Evolutionary conservation across 2,113 vertebrate species (phyloP).

Genomic region (Anas platyrhynchos): DNA sequence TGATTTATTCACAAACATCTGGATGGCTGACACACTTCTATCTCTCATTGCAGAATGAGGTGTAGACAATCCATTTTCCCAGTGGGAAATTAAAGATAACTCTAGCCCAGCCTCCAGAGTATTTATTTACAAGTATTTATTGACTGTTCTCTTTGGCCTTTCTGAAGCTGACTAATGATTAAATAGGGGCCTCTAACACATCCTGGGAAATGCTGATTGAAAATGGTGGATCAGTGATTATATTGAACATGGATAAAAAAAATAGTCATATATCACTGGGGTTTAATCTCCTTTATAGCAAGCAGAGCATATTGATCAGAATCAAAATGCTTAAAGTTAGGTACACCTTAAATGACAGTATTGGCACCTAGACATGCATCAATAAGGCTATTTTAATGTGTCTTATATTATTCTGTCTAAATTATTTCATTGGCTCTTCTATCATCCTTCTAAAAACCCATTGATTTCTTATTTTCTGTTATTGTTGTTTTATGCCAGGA

Average conservation of each 20-base stretch:
- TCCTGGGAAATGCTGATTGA: constrained; percentile 32
- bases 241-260: constrained; percentile 13
- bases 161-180: background rate
- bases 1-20: background rate
- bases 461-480: background rate
- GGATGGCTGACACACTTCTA: background rate
- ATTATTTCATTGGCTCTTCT: constrained; percentile 44
- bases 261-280: constrained; percentile 20
- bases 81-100: background rate
- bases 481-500: background rate
- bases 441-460: constrained; percentile 30
- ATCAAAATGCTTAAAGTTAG: constrained; percentile 42
- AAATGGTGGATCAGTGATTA: background rate
- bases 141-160: background rate
- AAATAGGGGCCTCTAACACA: background rate
- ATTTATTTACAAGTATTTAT: constrained; percentile 9
- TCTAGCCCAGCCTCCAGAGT: background rate
- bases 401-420: constrained; percentile 25
- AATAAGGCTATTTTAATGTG: constrained; percentile 31
- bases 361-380: constrained; percentile 33
- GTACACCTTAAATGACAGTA: constrained; percentile 46
- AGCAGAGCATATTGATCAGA: constrained; percentile 55
- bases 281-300: constrained; percentile 54
- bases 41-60: background rate
- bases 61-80: background rate